Evolutionary conservation across 2,113 vertebrate genomes (phyloP), one percentile per base, ranked within the genome.

Genomic region (Prolemur simus): DNA sequence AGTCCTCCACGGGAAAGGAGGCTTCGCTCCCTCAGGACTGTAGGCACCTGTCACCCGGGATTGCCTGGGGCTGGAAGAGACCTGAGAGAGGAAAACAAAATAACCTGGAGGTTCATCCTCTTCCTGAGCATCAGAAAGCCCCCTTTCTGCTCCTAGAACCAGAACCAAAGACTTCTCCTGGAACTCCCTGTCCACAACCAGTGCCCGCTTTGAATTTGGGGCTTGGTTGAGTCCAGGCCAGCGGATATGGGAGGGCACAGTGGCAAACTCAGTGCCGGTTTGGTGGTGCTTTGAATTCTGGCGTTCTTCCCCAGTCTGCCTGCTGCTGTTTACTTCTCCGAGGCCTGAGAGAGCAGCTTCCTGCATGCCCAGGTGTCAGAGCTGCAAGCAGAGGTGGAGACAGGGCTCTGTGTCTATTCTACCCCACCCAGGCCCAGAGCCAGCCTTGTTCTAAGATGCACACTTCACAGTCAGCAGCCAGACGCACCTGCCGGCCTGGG

Each of bases 361-460:
- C 1, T 14, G 42, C 18, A 0, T 34, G n/a, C 54, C 32, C 6
- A 3, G n/a, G 27, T n/a, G 29, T 32, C 2, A 3, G n/a, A 37
- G 89, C 77, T 18, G 2, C 6, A 4, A 37, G 34, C 1, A 0
- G 8, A 1, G n/a, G n/a, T 39, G 10, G 20, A 25, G 37, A 29
- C 4, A 1, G 73, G 39, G 23, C 42, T 17, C 13, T 0, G 25
- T 11, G 18, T 23, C 45, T 12, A 0, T 56, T 2, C 37, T 12
- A 0, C 9, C 47, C 20, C 12, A 4, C 32, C 34, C 34, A 17
- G 29, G 27, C 2, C 27, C 4, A 0, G 32, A 60, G 3, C 39
- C 8, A 6, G 2, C 17, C 17, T 37, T 5, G 10, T 78, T 49
- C 17, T 37, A 29, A 42, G 69, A 21, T 0, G 7, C 14, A 2